Evolutionary conservation across 2,888 invertebrate genomes (phyloP).

Genomic region (Gastracanthus pulcherrimus): DNA sequence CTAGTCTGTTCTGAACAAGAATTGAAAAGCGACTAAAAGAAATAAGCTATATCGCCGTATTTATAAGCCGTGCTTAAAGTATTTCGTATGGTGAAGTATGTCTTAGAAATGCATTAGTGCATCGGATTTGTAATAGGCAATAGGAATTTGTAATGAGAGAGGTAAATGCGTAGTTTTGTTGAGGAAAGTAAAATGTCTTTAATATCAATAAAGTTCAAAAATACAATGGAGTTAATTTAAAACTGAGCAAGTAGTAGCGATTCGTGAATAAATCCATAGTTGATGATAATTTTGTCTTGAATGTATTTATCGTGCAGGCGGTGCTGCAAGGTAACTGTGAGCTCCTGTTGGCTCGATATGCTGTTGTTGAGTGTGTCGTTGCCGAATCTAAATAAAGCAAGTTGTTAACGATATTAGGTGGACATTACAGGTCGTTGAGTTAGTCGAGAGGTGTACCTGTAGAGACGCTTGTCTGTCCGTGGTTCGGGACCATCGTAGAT

Average conservation of each 20-base stretch:
- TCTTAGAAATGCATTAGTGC: too few species aligned
- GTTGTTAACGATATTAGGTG: too few species aligned
- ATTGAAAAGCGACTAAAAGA: neutral
- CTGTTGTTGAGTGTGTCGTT: neutral
- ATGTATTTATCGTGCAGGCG: neutral
- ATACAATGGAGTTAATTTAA: too few species aligned
- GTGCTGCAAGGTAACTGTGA: neutral
- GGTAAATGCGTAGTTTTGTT: too few species aligned
- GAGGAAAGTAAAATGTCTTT: too few species aligned
- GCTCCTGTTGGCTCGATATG: neutral
- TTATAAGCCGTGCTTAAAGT: neutral
- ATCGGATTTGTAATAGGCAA: too few species aligned
- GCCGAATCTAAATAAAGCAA: neutral
- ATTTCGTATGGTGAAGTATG: neutral
- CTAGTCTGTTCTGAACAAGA: neutral
- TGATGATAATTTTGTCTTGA: neutral
- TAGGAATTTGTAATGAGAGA: too few species aligned
- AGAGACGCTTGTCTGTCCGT: neutral
- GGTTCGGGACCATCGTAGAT: neutral
- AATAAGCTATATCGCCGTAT: neutral
- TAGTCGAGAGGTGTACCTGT: neutral
- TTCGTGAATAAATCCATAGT: neutral
- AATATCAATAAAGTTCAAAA: too few species aligned
- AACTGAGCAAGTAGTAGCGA: too few species aligned
- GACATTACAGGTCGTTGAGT: neutral